A percentile compares a stretch with the other conserved stretches of the same genome.
phyloP scores from a whole-genome alignment of 92 coral and sea anemone species.

The Epizoanthus stellaris region DNA sequence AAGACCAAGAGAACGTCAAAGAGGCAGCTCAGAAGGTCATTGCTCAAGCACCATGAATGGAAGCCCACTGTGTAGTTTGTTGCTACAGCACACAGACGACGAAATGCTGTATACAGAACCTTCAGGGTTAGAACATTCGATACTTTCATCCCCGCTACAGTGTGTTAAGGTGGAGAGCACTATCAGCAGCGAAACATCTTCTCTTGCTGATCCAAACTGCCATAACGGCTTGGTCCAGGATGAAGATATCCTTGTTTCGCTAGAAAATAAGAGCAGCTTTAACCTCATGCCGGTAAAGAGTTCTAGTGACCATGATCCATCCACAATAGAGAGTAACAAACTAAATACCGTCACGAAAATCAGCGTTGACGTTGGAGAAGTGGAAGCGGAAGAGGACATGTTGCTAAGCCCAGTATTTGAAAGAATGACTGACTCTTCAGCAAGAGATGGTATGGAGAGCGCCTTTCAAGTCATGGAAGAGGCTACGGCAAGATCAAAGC shows the following conservation, averaged over 20 bases:
- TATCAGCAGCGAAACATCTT: neutral
- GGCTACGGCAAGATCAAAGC: too few species aligned
- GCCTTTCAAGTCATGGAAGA: too few species aligned
- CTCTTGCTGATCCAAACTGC: neutral
- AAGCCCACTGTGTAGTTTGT: too few species aligned
- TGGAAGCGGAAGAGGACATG: neutral
- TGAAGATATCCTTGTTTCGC: neutral
- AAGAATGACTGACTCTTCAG: neutral
- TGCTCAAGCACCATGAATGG: too few species aligned
- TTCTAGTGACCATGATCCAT: neutral
- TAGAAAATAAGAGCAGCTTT: neutral
- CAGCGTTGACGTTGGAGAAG: neutral
- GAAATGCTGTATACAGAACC: too few species aligned
- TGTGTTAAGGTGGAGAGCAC: neutral
- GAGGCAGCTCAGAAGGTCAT: too few species aligned
- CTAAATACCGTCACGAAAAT: neutral
- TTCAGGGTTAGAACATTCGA: too few species aligned
- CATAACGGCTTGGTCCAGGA: neutral
- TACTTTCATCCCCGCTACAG: neutral
- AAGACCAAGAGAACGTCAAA: neutral
- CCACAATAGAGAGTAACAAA: neutral
- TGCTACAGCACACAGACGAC: too few species aligned
- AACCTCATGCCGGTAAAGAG: too few species aligned
- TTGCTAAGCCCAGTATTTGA: neutral
- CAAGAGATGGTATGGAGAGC: neutral